phyloP scores from a whole-genome alignment of 2,797 vertebrate species.

The Paedocypris micromegethes region DNA sequence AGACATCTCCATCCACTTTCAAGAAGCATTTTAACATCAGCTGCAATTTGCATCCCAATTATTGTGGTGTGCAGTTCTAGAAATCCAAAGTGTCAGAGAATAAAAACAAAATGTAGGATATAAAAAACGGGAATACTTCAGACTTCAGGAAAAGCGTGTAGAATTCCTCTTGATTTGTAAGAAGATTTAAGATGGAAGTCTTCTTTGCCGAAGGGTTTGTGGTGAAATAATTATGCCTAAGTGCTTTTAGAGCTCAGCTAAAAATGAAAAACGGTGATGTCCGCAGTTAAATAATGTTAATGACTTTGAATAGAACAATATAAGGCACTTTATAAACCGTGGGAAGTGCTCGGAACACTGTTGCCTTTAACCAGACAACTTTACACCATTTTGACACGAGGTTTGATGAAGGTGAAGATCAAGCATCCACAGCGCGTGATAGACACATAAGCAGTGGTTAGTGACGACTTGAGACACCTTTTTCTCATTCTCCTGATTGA shows the following conservation, averaged over 20 bases:
- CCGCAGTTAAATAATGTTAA: conserved; percentile 53
- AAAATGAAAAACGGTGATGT: conserved; percentile 59
- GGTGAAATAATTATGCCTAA: conserved; percentile 72
- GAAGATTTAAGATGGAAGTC: conserved; percentile 59
- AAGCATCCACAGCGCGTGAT: conserved; percentile 35
- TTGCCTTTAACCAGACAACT: conserved; percentile 41
- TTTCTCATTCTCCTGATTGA: conserved; percentile 52
- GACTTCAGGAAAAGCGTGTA: conserved; percentile 45
- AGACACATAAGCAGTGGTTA: conserved; percentile 48
- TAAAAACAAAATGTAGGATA: conserved; percentile 52
- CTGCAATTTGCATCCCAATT: conserved; percentile 74
- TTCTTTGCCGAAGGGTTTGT: conserved; percentile 61
- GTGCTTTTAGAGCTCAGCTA: conserved; percentile 63
- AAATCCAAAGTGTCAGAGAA: conserved; percentile 62
- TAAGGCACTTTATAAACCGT: conserved; percentile 24
- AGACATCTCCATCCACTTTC: conserved; percentile 69
- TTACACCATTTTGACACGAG: conserved; percentile 45
- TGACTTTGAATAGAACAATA: conserved; percentile 45
- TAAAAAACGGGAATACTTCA: conserved; percentile 51
- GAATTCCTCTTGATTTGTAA: conserved; percentile 39
- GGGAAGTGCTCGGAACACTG: conserved; percentile 34
- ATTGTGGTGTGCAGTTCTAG: conserved; percentile 62
- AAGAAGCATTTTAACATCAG: conserved; percentile 73
- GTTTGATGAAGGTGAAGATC: conserved; percentile 45
- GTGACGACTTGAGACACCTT: conserved; percentile 49